Evolutionary conservation across 2,888 invertebrate genomes (phyloP), one percentile per base, ranked within the genome.

Genomic region (Amaurobius ferox): DNA sequence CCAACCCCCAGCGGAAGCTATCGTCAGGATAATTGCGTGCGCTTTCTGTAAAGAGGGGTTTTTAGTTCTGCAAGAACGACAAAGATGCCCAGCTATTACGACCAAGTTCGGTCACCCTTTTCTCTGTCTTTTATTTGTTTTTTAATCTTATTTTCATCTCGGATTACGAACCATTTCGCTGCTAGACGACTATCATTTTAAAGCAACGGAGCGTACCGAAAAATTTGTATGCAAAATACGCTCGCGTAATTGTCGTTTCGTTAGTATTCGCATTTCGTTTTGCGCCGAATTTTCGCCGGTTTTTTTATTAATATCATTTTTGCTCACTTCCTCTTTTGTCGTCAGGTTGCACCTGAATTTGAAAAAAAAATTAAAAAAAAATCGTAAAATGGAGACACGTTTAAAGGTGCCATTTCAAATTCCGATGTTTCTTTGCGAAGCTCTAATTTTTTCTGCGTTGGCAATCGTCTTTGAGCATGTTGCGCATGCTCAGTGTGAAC

Each of bases 21-120:
- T 61, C 23, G 6, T 44, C 26, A 7, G 0, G 71, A 23, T 72
- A 72, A 55, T 73, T 61, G 72, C 32, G 13, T 32, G 39, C 39
- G n/a, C 28, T 74, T 44, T 74, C 29, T 71, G 72, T 64, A 64
- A 70, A 29, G 67, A 62, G 19, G 29, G 32, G 32, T 32, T 66
- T 77, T 85, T 85, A 85, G 83, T 85, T 85, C 77, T 77, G 72
- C 83, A 16, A 77, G 76, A 85, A 44, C 77, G 77, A 77, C 55
- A 76, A 81, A 77, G 77, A 77, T 83, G 76, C 76, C 29, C n/a
- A 5, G 28, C 35, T 68, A 39, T 68, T 68, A 28, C 40, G 16
- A 6, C 16, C 23, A 68, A 40, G 68, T 32, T 68, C 40, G 40
- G 40, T 68, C 40, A 68, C 68, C 68, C 23, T 68, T 19, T 40